Evolutionary conservation across 2,888 invertebrate genomes (phyloP).

Genomic region (Mesodorylaimus sp.): DNA sequence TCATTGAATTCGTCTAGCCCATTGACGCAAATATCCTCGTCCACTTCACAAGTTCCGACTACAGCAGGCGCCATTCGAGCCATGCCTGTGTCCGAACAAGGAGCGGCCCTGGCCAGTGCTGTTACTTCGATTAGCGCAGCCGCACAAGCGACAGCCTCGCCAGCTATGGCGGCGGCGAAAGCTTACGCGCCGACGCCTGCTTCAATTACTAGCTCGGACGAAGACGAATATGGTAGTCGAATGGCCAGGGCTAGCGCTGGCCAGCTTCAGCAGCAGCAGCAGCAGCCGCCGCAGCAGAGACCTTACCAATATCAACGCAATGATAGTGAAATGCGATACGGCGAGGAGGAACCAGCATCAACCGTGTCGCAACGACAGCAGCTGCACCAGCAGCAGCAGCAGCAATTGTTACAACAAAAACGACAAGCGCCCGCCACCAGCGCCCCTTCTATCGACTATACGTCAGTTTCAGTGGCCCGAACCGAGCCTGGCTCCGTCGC

Average conservation of each 20-base stretch:
- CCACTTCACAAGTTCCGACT: too few species aligned
- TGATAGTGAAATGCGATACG: slow-evolving; percentile 4
- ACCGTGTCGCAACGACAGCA: slow-evolving; percentile 1
- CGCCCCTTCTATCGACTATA: background rate
- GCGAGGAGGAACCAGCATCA: too few species aligned
- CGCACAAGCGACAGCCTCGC: too few species aligned
- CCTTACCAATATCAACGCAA: background rate
- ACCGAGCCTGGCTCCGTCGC: background rate
- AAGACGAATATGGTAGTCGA: slow-evolving; percentile 1
- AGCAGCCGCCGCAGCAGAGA: background rate
- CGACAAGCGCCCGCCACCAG: background rate
- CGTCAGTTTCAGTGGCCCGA: background rate
- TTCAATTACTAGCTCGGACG: background rate
- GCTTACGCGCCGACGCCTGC: background rate
- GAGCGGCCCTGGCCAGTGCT: too few species aligned
- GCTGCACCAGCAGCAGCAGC: slow-evolving; percentile 8
- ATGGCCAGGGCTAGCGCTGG: background rate
- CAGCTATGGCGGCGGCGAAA: too few species aligned
- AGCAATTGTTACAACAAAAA: slow-evolving; percentile 8
- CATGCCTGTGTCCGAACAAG: too few species aligned
- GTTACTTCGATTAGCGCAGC: too few species aligned
- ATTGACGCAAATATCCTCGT: too few species aligned
- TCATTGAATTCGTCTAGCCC: too few species aligned
- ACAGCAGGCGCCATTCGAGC: too few species aligned
- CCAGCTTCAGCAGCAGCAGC: background rate